Percentiles rank a stretch among this genome's conserved stretches.
phyloP scores from a whole-genome alignment of 2,797 vertebrate species.

The Glyptemys insculpta region DNA sequence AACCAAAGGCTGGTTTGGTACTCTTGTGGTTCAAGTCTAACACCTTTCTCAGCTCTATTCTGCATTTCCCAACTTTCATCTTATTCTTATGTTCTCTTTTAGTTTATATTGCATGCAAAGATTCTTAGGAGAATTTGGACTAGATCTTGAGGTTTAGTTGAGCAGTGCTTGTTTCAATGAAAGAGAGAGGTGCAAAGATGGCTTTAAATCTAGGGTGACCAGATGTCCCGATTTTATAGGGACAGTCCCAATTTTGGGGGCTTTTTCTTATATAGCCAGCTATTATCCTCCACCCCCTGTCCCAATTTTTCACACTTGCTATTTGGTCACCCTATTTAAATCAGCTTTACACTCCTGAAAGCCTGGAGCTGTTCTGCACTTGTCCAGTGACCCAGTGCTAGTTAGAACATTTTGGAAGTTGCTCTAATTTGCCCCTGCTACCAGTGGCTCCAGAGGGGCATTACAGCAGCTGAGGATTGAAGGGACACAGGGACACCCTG shows the following conservation, averaged over 20 bases:
- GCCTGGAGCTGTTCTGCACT: not conserved
- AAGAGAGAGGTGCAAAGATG: not conserved
- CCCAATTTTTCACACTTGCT: no score
- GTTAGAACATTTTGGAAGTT: not conserved
- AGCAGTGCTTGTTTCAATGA: not conserved
- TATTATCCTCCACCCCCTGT: no score
- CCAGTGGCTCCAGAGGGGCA: rapidly evolving
- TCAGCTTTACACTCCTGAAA: not conserved
- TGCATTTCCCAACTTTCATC: not conserved
- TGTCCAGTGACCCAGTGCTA: not conserved
- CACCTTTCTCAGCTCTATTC: not conserved
- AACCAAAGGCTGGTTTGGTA: not conserved
- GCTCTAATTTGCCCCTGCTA: not conserved
- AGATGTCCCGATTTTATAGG: no score
- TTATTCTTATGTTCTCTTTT: rapidly evolving
- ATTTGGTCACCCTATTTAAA: not conserved
- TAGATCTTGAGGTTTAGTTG: not conserved
- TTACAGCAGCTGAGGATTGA: not conserved
- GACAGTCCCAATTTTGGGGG: no score
- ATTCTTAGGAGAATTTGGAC: not conserved
- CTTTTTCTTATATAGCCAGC: no score
- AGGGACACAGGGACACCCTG: not conserved
- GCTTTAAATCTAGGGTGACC: no score
- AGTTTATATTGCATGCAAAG: not conserved
- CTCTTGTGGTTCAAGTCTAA: not conserved